phyloP scores from a whole-genome alignment of 2,797 vertebrate species.

The Microctenopoma stevenorrisi region DNA sequence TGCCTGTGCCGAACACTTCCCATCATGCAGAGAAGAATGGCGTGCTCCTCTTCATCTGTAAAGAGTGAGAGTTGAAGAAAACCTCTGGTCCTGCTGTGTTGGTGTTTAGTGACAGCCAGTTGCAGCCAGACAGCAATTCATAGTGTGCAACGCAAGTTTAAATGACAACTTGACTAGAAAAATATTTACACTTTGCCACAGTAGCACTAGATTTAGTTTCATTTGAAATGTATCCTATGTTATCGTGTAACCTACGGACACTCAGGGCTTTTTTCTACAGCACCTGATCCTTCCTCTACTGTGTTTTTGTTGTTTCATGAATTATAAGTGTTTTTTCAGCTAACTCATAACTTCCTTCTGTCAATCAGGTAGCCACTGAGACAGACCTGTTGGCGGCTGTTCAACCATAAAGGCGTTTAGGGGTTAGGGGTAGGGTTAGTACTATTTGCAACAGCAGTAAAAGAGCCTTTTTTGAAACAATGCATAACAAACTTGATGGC shows the following conservation, averaged over 20 bases:
- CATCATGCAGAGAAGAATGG: constrained; percentile 20
- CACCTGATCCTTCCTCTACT: not conserved
- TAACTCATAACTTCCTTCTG: not conserved
- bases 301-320: too few relatives aligned
- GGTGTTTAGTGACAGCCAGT: constrained; percentile 62
- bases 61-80: constrained; percentile 59
- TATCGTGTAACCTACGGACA: not conserved
- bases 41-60: constrained; percentile 3
- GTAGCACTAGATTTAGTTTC: constrained; percentile 5
- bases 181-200: constrained; percentile 47
- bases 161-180: constrained; percentile 29
- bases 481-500: not conserved
- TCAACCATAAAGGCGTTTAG: not conserved
- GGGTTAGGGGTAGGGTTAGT: too few relatives aligned
- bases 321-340: not conserved
- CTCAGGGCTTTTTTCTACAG: not conserved
- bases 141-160: constrained; percentile 16
- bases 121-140: constrained; percentile 37
- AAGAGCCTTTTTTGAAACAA: not conserved
- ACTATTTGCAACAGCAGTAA: not conserved
- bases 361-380: not conserved
- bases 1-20: constrained; percentile 1
- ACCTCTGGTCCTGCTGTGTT: constrained; percentile 38
- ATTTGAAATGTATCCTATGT: not conserved
- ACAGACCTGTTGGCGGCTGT: not conserved